A percentile compares a stretch with the other conserved stretches of the same genome.
Evolutionary conservation across 2,113 vertebrate species (phyloP).

Genomic region (Calidris pygmaea): DNA sequence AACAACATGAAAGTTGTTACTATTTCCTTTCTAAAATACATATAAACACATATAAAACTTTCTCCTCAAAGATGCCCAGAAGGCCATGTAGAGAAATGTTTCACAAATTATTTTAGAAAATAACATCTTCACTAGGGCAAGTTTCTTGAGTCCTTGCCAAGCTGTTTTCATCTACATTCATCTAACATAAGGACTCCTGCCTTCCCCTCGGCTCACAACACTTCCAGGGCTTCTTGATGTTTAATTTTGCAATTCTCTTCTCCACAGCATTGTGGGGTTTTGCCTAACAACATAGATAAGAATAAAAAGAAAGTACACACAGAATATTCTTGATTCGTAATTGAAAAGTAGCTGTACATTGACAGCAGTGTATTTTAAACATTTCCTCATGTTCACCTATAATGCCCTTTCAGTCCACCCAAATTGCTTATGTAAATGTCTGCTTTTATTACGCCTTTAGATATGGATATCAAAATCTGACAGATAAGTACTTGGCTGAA

Average conservation of each 20-base stretch:
- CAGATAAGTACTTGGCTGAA: not conserved
- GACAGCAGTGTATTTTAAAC: not conserved
- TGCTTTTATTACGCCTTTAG: not conserved
- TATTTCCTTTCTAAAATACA: not conserved
- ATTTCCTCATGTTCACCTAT: not conserved
- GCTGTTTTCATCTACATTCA: not conserved
- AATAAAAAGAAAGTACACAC: not conserved
- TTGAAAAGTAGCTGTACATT: not conserved
- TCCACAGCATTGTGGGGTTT: not conserved
- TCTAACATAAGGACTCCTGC: not conserved
- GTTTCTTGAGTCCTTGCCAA: not conserved
- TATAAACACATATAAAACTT: not conserved
- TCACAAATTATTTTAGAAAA: not conserved
- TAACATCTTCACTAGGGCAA: not conserved
- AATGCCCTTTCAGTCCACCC: not conserved
- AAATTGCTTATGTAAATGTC: not conserved
- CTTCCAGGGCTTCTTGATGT: not conserved
- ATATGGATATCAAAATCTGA: not conserved
- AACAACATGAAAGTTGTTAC: not conserved
- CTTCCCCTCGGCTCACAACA: not conserved
- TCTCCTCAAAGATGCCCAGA: not conserved
- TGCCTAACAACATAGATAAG: not conserved
- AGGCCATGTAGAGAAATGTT: not conserved
- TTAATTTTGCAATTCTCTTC: not conserved
- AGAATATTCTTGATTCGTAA: not conserved